Evolutionary conservation across 2,113 vertebrate genomes (phyloP), one percentile per base, ranked within the genome.

Genomic region (Heterochromis multidens): DNA sequence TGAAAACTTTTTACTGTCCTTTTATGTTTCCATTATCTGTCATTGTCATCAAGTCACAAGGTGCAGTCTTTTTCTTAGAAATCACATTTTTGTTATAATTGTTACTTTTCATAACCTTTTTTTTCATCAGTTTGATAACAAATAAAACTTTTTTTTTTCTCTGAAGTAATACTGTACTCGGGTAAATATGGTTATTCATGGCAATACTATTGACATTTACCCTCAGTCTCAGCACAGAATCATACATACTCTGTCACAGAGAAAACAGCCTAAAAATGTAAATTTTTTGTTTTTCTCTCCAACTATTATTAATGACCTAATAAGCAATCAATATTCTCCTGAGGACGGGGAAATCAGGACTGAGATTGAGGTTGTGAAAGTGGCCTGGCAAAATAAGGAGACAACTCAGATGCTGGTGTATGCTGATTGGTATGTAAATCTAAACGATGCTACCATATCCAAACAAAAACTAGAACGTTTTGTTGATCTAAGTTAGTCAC

Each of bases 101-200:
- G 95, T 72, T 96, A 93, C 70, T 87, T 93, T 89, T 85, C 85
- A 87, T 87, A 77, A 79, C 12, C 93, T 95, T 97, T 97, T 95
- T 97, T 97, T 97, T 95, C 95, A 97, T 95, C 95, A 72, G 96
- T 97, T 97, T 97, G 96, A 96, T 97, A 97, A 96, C 96, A 96
- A 97, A 97, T 97, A 97, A 98, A 97, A 97, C 23, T 79, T 4
- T 65, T 85, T n/a, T 87, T 86, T 89, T 83, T 65, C 77, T 94
- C 83, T 82, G 85, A 85, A 76, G 77, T 70, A 6, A 86, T 61
- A 63, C 35, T 88, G 80, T 78, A 70, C 43, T 90, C 61, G 81
- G 78, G 17, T 81, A 77, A 82, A 77, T 25, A 54, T 33, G 11
- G 0, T 33, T 74, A 54, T 12, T 74, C 67, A 21, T 72, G n/a